Conservation (phyloP, 1,140 invertebrate genomes). For the Drosophila micromelanica region DNA sequence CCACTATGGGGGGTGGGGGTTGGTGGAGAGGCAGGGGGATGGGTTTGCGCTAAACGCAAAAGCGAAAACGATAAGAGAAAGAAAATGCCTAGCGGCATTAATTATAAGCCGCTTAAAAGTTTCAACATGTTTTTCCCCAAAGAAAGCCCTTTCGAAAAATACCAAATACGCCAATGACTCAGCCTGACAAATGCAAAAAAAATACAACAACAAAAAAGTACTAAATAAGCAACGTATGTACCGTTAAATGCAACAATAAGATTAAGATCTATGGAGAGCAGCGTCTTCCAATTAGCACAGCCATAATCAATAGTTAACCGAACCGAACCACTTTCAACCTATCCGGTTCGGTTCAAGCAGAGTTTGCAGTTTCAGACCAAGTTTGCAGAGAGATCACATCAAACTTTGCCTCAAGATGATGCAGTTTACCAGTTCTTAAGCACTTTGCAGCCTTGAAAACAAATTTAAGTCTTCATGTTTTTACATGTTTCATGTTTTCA, state of each 20-base stretch:
- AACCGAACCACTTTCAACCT: conserved; percentile 1
- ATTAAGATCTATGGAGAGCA: conserved; percentile 1
- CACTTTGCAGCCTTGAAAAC: background rate
- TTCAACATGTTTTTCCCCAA: conserved; percentile 76
- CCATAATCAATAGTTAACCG: conserved; percentile 25
- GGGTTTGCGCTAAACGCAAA: conserved; percentile 30
- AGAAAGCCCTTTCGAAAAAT: conserved; percentile 43
- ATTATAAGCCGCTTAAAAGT: conserved; percentile 83
- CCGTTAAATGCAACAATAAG: background rate
- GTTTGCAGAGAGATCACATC: conserved; percentile 8
- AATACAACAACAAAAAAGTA: conserved; percentile 3
- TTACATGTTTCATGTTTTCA: too few relatives aligned
- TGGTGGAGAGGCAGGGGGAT: background rate
- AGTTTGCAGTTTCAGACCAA: background rate
- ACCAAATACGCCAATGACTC: conserved; percentile 15
- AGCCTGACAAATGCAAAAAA: conserved; percentile 45
- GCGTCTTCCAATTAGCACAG: conserved; percentile 17
- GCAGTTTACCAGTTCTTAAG: conserved; percentile 10
- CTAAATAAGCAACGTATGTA: conserved; percentile 27
- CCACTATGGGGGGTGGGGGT: background rate
- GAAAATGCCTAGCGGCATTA: conserved; percentile 80
- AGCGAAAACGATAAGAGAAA: conserved; percentile 63
- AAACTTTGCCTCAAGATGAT: background rate
- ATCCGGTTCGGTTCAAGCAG: background rate
- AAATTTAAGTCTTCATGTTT: conserved; percentile 3